Conservation (phyloP, 2,888 invertebrate genomes). For the Ornithoptera alexandrae region DNA sequence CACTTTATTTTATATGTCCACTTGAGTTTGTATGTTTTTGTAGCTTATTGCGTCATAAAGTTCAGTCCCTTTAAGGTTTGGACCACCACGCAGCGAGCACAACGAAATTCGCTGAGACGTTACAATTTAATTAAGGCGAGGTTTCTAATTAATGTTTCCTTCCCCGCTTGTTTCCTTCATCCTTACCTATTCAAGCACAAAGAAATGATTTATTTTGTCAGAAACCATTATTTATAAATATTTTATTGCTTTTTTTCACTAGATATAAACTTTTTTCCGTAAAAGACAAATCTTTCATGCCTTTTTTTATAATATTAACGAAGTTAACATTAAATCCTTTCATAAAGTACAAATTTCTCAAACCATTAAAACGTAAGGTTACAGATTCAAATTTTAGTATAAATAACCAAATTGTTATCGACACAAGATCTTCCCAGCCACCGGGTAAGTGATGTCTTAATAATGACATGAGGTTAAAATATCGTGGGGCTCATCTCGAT, state of each 20-base stretch:
- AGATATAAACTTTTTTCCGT: not conserved
- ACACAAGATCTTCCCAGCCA: slow-evolving; percentile 65
- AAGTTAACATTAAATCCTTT: not conserved
- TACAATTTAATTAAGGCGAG: slow-evolving; percentile 73
- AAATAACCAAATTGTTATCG: slow-evolving; percentile 70
- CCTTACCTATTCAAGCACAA: slow-evolving; percentile 46
- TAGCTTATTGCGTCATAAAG: slow-evolving; percentile 54
- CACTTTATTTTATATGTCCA: not conserved
- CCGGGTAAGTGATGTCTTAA: slow-evolving; percentile 79
- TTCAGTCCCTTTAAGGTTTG: slow-evolving; percentile 44
- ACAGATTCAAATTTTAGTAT: slow-evolving; percentile 44
- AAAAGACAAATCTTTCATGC: not conserved
- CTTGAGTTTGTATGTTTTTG: slow-evolving; percentile 42
- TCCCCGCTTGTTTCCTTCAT: slow-evolving; percentile 34
- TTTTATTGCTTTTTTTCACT: not conserved
- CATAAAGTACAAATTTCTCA: not conserved
- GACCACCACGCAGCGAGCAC: slow-evolving; percentile 60
- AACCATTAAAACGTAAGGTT: not conserved
- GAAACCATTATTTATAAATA: slow-evolving; percentile 32
- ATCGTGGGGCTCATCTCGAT: slow-evolving; percentile 71
- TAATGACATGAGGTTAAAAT: slow-evolving; percentile 75
- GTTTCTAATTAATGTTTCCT: slow-evolving; percentile 62
- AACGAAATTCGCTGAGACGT: slow-evolving; percentile 72
- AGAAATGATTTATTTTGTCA: slow-evolving; percentile 48
- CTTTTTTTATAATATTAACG: not conserved